Conservation (phyloP, 2,113 vertebrate genomes). For the Malurus elegans region DNA sequence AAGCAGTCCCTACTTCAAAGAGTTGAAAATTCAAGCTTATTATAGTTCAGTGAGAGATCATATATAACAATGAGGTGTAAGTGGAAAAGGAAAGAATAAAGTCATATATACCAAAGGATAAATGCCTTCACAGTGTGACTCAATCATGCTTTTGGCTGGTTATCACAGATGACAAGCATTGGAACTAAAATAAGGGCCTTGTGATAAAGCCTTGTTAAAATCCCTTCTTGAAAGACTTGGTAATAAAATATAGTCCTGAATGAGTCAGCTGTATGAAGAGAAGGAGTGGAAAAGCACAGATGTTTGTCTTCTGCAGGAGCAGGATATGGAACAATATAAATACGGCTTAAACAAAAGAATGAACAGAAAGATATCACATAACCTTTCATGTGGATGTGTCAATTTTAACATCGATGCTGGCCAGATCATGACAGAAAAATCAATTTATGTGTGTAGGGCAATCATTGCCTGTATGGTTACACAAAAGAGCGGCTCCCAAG, state of each 20-base stretch:
- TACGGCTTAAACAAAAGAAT: background rate
- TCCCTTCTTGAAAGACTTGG: background rate
- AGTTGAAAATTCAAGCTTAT: background rate
- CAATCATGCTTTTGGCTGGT: background rate
- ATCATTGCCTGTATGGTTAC: background rate
- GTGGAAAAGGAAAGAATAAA: constrained; percentile 14
- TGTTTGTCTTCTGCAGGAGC: background rate
- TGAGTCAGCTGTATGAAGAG: background rate
- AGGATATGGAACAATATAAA: background rate
- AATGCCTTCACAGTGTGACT: background rate
- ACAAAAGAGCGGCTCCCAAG: background rate
- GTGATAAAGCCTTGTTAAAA: background rate
- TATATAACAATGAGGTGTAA: background rate
- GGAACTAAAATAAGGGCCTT: background rate
- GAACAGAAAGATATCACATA: background rate
- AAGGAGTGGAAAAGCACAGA: background rate
- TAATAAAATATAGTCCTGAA: background rate
- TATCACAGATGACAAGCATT: background rate
- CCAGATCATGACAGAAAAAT: background rate
- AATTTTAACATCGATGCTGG: background rate
- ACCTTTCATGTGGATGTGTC: background rate
- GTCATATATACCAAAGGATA: background rate
- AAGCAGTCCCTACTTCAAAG: background rate
- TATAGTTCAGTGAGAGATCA: background rate
- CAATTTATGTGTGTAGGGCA: background rate